Conservation (phyloP, 1,140 invertebrate species). For the Psilanteris sp. region DNA sequence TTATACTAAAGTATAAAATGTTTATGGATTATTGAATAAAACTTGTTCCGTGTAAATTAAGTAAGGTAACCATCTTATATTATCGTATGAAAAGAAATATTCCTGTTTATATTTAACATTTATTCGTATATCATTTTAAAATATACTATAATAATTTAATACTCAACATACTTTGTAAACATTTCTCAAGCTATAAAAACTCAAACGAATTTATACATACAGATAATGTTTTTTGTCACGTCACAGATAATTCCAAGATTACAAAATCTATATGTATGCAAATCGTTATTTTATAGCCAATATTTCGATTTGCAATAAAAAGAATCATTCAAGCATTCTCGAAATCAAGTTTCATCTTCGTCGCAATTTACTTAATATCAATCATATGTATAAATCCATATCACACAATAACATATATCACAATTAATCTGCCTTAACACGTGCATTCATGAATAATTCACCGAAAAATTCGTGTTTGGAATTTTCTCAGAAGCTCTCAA, state of each 20-base stretch:
- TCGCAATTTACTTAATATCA: conserved; percentile 41
- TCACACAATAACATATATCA: conserved; percentile 47
- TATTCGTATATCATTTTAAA: too few species aligned
- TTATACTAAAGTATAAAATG: too few species aligned
- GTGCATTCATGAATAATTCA: conserved; percentile 55
- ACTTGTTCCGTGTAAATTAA: too few species aligned
- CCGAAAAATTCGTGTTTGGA: conserved; percentile 43
- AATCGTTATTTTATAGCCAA: conserved; percentile 33
- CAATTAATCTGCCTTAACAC: conserved; percentile 56
- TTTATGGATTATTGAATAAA: too few species aligned
- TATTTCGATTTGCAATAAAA: conserved; percentile 11
- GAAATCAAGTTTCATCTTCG: conserved; percentile 19
- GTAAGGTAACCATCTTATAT: too few species aligned
- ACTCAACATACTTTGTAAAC: too few species aligned
- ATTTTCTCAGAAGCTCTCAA: conserved; percentile 34
- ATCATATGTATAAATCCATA: conserved; percentile 31
- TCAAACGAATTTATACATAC: conserved; percentile 8
- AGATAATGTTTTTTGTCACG: conserved; percentile 2
- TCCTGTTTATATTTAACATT: too few species aligned
- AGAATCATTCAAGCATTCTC: conserved; percentile 12
- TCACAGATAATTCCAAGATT: conserved; percentile 10
- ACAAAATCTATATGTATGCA: conserved; percentile 33
- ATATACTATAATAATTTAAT: too few species aligned
- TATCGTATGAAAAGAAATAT: too few species aligned
- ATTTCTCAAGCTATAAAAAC: conserved; percentile 1